Conservation (phyloP, 1,140 invertebrate genomes). For the Yoshiicerus persimilis region DNA sequence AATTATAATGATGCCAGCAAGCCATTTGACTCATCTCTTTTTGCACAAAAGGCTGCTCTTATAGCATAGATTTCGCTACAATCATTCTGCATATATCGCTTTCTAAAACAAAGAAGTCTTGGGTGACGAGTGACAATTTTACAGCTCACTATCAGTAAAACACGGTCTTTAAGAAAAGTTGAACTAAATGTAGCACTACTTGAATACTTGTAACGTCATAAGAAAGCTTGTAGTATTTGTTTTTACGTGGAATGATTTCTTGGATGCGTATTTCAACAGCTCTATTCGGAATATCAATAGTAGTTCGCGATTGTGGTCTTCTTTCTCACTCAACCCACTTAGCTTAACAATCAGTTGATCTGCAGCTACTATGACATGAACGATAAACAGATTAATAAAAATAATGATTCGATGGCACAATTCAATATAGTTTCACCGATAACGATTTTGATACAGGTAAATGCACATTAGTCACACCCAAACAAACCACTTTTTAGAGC, state of each 20-base stretch:
- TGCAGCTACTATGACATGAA: not conserved
- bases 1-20: not conserved
- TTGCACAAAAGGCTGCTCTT: not conserved
- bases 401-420: conserved; percentile 7
- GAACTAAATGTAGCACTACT: not conserved
- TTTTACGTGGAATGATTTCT: not conserved
- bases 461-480: conserved; percentile 18
- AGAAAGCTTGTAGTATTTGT: not conserved
- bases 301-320: not conserved
- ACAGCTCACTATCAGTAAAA: not conserved
- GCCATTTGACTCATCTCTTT: not conserved
- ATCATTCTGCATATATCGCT: not conserved
- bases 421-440: conserved; percentile 10
- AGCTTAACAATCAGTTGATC: not conserved
- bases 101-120: not conserved
- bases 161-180: not conserved
- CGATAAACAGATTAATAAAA: not conserved
- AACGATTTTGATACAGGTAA: not conserved
- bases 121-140: conserved; percentile 7
- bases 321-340: not conserved
- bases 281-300: not conserved
- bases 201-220: not conserved
- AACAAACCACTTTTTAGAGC: not conserved
- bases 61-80: not conserved
- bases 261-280: not conserved